These are phyloP conservation scores for Cerastis leucographa DNA, from an alignment of 2,888 invertebrate species.

Conservation along the genomic window DNA sequence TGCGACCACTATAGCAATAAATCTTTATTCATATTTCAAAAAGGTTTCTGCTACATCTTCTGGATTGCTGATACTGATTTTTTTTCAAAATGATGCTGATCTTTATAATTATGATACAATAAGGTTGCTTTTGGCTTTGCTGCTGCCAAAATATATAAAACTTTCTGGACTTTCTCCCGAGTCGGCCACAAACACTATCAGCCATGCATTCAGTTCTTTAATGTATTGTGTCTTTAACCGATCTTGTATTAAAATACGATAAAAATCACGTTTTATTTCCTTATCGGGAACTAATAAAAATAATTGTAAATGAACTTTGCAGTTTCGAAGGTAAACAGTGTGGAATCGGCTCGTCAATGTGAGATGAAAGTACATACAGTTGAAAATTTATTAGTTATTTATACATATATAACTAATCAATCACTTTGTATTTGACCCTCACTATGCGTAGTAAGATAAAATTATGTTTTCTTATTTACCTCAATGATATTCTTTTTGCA, in stretches of 20 bases:
- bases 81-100: not conserved
- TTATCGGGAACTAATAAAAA: conserved; percentile 26
- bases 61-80: not conserved
- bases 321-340: conserved; percentile 2
- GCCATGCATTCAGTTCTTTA: no score
- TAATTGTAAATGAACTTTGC: conserved; percentile 22
- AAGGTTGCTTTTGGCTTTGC: no score
- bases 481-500: no score
- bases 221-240: not conserved
- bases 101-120: not conserved
- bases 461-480: conserved; percentile 1
- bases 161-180: not conserved
- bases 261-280: conserved; percentile 2
- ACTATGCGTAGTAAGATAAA: conserved; percentile 6
- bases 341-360: not conserved
- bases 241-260: not conserved
- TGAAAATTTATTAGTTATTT: not conserved
- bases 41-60: not conserved
- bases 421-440: conserved; percentile 9
- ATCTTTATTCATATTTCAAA: not conserved
- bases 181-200: not conserved
- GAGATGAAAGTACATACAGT: conserved; percentile 1
- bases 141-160: no score
- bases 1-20: no score
- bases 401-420: not conserved